Percentiles rank a stretch among this genome's conserved stretches.
Conservation (phyloP, 1,140 invertebrate genomes). For the Papilio machaon region DNA sequence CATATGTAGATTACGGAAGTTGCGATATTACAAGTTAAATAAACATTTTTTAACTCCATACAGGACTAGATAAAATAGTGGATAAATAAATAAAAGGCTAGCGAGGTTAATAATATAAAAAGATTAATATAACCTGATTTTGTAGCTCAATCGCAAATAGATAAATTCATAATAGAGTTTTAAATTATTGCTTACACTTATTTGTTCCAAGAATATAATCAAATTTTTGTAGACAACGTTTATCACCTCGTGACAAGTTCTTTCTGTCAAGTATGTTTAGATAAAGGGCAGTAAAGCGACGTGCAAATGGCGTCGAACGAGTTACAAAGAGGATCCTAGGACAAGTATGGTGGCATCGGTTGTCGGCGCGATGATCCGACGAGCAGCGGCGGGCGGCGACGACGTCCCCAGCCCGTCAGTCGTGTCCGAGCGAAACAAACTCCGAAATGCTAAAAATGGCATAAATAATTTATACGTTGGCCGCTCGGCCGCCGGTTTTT, state of each 20-base stretch:
- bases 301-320: slow-evolving; percentile 19
- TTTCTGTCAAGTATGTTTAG: neutral
- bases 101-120: too few relatives aligned
- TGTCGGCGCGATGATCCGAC: neutral
- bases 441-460: slow-evolving; percentile 81
- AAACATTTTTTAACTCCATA: too few relatives aligned
- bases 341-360: slow-evolving; percentile 7
- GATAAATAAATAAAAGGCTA: too few relatives aligned
- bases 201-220: neutral
- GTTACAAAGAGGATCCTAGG: slow-evolving; percentile 20
- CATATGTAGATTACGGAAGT: too few relatives aligned
- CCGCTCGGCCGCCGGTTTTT: slow-evolving; percentile 70
- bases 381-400: slow-evolving; percentile 44
- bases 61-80: too few relatives aligned
- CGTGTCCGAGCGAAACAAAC: slow-evolving; percentile 60
- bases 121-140: too few relatives aligned
- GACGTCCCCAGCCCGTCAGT: slow-evolving; percentile 42
- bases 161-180: too few relatives aligned
- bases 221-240: neutral
- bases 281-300: slow-evolving; percentile 12
- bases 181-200: too few relatives aligned
- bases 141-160: too few relatives aligned
- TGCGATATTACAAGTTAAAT: too few relatives aligned
- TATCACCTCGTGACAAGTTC: neutral
- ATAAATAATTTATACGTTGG: slow-evolving; percentile 80